A percentile compares a stretch with the other conserved stretches of the same genome.
phyloP scores from a whole-genome alignment of 1,140 invertebrate genomes.

The Cydia pomonella region DNA sequence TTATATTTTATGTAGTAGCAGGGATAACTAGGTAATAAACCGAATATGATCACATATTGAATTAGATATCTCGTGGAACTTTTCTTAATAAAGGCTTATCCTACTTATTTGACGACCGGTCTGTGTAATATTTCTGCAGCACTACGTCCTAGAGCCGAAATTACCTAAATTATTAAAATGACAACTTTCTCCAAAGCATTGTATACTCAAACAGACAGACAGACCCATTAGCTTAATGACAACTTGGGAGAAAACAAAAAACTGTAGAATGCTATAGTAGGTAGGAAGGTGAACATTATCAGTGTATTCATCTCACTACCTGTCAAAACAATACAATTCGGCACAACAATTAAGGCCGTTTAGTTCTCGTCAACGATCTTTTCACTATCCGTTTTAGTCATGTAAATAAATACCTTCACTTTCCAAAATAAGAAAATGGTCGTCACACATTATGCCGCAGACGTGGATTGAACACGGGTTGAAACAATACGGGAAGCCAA shows the following conservation, averaged over 20 bases:
- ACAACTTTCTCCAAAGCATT: slow-evolving; percentile 3
- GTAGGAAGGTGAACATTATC: slow-evolving; percentile 7
- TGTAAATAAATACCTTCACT: slow-evolving; percentile 74
- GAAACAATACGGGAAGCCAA: slow-evolving; percentile 35
- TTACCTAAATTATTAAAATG: neutral
- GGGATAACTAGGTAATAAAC: too few relatives aligned
- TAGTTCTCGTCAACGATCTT: slow-evolving; percentile 42
- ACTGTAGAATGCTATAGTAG: neutral
- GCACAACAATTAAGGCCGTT: slow-evolving; percentile 54
- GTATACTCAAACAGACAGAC: slow-evolving; percentile 3
- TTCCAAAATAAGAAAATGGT: slow-evolving; percentile 73
- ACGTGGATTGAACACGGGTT: slow-evolving; percentile 49
- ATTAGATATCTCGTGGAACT: too few relatives aligned
- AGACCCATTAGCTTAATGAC: slow-evolving; percentile 2
- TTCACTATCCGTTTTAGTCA: slow-evolving; percentile 51
- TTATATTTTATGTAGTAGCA: too few relatives aligned
- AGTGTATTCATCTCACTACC: slow-evolving; percentile 23
- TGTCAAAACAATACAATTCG: slow-evolving; percentile 43
- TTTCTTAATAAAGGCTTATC: too few relatives aligned
- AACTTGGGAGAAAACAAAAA: slow-evolving; percentile 3
- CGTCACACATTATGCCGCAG: slow-evolving; percentile 41
- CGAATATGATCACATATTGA: too few relatives aligned
- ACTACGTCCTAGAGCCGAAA: neutral
- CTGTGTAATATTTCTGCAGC: neutral
- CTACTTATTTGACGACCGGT: too few relatives aligned